phyloP scores from a whole-genome alignment of 2,888 invertebrate genomes.

The Vesta saturnalis region DNA sequence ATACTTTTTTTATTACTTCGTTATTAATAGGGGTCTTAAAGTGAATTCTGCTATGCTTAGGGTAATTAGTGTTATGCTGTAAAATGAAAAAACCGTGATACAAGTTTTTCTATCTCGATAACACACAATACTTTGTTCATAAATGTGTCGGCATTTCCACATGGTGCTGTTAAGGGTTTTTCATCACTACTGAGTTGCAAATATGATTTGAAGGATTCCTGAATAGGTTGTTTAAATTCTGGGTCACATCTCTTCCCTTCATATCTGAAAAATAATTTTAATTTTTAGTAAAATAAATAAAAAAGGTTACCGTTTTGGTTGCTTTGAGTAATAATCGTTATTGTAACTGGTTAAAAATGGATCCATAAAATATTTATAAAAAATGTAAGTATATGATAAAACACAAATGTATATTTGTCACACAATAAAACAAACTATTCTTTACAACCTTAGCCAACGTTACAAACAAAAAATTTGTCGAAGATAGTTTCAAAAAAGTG shows the following conservation, averaged over 20 bases:
- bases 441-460: too few relatives aligned
- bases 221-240: conserved; percentile 36
- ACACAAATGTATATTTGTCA: too few relatives aligned
- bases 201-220: conserved; percentile 34
- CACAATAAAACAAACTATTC: too few relatives aligned
- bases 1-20: conserved; percentile 22
- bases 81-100: background rate
- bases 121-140: background rate
- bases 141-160: conserved; percentile 35
- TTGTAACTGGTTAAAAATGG: conserved; percentile 33
- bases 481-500: too few relatives aligned
- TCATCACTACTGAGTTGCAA: conserved; percentile 24
- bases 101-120: background rate
- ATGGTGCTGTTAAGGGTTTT: conserved; percentile 11
- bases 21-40: conserved; percentile 29
- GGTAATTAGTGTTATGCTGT: conserved; percentile 13
- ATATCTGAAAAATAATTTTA: background rate
- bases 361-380: conserved; percentile 24
- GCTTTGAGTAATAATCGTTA: conserved; percentile 22
- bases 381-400: background rate
- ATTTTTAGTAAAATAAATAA: background rate
- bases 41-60: conserved; percentile 19
- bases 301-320: background rate
- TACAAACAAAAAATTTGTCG: too few relatives aligned
- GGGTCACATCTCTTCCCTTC: background rate